Evolutionary conservation across 2,797 vertebrate genomes (phyloP).

Genomic region (Falco peregrinus): DNA sequence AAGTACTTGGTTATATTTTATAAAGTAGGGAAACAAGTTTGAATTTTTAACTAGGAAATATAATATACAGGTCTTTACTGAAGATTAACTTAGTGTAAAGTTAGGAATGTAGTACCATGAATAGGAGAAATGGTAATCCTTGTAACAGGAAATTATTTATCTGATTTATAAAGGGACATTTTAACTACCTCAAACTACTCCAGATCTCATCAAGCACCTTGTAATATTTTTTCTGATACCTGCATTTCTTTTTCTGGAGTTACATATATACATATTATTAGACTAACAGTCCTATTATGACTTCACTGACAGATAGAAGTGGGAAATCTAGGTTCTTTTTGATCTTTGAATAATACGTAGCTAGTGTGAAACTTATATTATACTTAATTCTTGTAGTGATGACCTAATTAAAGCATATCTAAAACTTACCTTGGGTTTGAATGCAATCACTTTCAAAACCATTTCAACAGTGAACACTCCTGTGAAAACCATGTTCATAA

Average conservation of each 20-base stretch:
- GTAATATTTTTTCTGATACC: not conserved
- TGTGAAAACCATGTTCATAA: slow-evolving; percentile 99
- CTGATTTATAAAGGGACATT: not conserved
- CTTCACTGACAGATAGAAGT: not conserved
- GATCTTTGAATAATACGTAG: not conserved
- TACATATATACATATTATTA: not conserved
- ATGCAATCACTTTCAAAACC: slow-evolving; percentile 98
- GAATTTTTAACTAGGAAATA: not conserved
- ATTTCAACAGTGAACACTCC: slow-evolving; percentile 98
- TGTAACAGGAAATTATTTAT: not conserved
- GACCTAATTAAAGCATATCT: slow-evolving; percentile 29
- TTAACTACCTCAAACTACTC: not conserved
- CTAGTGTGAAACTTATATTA: slow-evolving; percentile 29
- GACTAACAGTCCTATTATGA: not conserved
- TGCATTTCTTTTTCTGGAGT: slow-evolving; percentile 16
- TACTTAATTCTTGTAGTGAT: slow-evolving; percentile 4
- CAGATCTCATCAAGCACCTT: not conserved
- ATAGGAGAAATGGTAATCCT: not conserved
- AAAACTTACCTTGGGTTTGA: slow-evolving; percentile 95
- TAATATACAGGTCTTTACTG: not conserved
- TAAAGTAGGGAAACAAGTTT: not conserved
- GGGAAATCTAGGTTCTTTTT: not conserved
- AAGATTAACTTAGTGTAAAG: not conserved
- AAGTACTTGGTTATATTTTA: not conserved
- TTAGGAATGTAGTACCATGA: not conserved